Evolutionary conservation across 2,888 invertebrate genomes (phyloP).

Genomic region (Acrobasis repandana): DNA sequence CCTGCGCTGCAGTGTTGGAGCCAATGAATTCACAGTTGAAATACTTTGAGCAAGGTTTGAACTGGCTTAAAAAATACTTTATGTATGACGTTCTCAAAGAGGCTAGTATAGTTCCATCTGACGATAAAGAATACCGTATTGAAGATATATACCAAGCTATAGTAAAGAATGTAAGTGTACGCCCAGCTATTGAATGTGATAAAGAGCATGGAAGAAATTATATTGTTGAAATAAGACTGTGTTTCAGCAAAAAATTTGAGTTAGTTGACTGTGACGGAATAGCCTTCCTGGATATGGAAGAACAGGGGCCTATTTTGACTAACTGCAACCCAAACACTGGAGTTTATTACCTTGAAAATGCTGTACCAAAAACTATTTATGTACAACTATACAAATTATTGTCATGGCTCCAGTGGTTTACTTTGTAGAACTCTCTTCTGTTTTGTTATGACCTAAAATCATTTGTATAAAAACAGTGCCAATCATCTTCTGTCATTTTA

Average conservation of each 20-base stretch:
- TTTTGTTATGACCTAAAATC: neutral
- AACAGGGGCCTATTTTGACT: constrained; percentile 73
- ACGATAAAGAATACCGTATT: constrained; percentile 42
- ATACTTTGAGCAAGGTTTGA: constrained; percentile 86
- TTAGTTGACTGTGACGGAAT: constrained; percentile 86
- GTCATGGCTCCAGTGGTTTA: constrained; percentile 85
- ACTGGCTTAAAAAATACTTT: constrained; percentile 83
- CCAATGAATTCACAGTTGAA: constrained; percentile 84
- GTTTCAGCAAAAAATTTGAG: constrained; percentile 86
- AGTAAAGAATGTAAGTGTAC: constrained; percentile 77
- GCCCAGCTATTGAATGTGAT: constrained; percentile 85
- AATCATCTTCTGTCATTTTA: too few relatives aligned
- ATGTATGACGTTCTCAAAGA: constrained; percentile 83
- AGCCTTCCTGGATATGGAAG: constrained; percentile 30
- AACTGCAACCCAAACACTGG: constrained; percentile 82
- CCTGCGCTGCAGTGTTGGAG: constrained; percentile 86
- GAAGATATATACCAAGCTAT: constrained; percentile 62
- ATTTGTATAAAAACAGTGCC: neutral
- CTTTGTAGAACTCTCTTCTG: constrained; percentile 64
- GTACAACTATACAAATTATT: constrained; percentile 82
- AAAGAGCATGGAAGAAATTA: constrained; percentile 83
- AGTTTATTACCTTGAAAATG: constrained; percentile 83
- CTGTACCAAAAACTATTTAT: constrained; percentile 61
- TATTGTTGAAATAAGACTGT: constrained; percentile 88
- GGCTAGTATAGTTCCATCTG: constrained; percentile 78